Percentiles rank a stretch among this genome's conserved stretches.
These are phyloP conservation scores for Ditylenchus dipsaci DNA, from an alignment of 1,140 invertebrate species.

Conservation along the genomic window DNA sequence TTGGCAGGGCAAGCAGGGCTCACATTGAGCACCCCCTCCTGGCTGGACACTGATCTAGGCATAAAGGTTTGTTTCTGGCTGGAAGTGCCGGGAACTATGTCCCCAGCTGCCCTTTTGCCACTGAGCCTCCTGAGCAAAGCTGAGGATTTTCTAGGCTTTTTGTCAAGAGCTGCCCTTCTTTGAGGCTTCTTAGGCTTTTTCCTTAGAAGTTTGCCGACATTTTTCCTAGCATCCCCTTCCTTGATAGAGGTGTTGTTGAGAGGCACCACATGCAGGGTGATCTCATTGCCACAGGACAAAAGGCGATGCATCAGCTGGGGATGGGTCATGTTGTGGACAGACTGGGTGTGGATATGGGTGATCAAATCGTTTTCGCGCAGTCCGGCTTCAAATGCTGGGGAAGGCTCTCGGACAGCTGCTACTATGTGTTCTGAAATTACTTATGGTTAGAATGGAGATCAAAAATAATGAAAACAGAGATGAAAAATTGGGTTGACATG, in stretches of 20 bases:
- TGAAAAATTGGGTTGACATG: no score
- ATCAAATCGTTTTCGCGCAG: slow-evolving; percentile 51
- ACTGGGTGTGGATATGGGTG: slow-evolving; percentile 53
- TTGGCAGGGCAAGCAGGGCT: slow-evolving; percentile 3
- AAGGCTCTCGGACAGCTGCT: slow-evolving; percentile 46
- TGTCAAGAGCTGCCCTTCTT: slow-evolving; percentile 5
- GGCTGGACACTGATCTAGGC: slow-evolving; percentile 51
- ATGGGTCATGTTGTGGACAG: slow-evolving; percentile 57
- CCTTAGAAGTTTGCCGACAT: slow-evolving; percentile 45
- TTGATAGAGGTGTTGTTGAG: slow-evolving; percentile 47
- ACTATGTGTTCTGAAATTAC: slow-evolving; percentile 51
- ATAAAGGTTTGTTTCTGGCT: slow-evolving; percentile 57
- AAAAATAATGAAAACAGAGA: no score
- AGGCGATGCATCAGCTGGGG: slow-evolving; percentile 57
- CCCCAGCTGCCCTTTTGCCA: slow-evolving; percentile 48
- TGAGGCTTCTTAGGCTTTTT: slow-evolving; percentile 38
- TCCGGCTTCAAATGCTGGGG: slow-evolving; percentile 51
- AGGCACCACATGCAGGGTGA: slow-evolving; percentile 48
- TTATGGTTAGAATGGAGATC: no score
- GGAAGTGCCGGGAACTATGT: slow-evolving; percentile 52
- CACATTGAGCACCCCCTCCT: slow-evolving; percentile 40
- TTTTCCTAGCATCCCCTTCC: slow-evolving; percentile 49
- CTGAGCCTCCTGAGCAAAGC: slow-evolving; percentile 47
- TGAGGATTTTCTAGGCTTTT: slow-evolving; percentile 49
- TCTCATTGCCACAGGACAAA: slow-evolving; percentile 49